phyloP scores from a whole-genome alignment of 2,113 vertebrate genomes.

The Lipotes vexillifer region DNA sequence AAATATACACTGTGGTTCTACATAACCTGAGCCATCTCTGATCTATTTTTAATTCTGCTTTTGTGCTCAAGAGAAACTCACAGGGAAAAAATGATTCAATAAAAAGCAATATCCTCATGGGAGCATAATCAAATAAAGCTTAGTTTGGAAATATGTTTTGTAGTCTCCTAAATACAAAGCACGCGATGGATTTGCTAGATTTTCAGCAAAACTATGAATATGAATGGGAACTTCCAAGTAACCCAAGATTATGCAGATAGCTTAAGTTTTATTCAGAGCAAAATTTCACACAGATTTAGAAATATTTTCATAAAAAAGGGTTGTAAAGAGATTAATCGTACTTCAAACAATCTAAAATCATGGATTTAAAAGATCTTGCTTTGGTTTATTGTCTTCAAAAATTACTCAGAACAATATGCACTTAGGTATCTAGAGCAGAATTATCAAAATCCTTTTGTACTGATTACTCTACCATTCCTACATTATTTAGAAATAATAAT shows the following conservation, averaged over 20 bases:
- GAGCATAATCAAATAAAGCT: slow-evolving; percentile 48
- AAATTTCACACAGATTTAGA: slow-evolving; percentile 36
- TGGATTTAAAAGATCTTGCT: slow-evolving; percentile 36
- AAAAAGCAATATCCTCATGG: slow-evolving; percentile 48
- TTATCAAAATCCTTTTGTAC: slow-evolving; percentile 25
- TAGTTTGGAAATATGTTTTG: slow-evolving; percentile 28
- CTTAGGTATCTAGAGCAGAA: not conserved
- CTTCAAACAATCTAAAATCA: slow-evolving; percentile 50
- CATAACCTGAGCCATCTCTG: slow-evolving; percentile 18
- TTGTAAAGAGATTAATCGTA: slow-evolving; percentile 36
- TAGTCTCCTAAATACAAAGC: slow-evolving; percentile 13
- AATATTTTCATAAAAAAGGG: slow-evolving; percentile 52
- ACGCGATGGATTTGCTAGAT: not conserved
- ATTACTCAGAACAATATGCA: not conserved
- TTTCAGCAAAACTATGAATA: slow-evolving; percentile 48
- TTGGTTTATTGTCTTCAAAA: slow-evolving; percentile 42
- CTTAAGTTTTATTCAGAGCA: slow-evolving; percentile 25
- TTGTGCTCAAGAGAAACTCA: slow-evolving; percentile 38
- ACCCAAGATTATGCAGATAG: slow-evolving; percentile 43
- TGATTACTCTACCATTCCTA: not conserved
- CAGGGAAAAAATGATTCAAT: slow-evolving; percentile 46
- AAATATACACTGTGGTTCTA: not conserved
- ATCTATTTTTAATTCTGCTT: slow-evolving; percentile 61
- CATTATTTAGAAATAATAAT: slow-evolving; percentile 42
- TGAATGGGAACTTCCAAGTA: slow-evolving; percentile 15